phyloP scores from a whole-genome alignment of 1,140 invertebrate genomes.

The Ostrea denselamellosa region DNA sequence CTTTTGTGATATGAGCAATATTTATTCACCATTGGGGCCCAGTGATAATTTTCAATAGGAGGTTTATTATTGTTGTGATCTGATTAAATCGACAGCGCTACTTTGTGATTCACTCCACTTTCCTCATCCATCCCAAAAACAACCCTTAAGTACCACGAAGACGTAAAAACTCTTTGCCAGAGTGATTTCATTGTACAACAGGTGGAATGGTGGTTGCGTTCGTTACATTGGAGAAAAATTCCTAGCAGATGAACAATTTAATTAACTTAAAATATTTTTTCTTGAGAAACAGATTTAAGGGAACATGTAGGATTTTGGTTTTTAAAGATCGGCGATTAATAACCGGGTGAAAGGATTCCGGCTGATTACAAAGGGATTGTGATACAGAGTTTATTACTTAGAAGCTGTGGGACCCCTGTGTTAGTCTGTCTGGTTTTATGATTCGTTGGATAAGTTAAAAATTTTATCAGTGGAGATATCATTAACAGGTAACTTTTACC shows the following conservation, averaged over 20 bases:
- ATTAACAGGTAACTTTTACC: conserved; percentile 9
- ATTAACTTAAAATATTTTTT: conserved; percentile 28
- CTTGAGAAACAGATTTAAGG: conserved; percentile 11
- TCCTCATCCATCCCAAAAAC: conserved; percentile 5
- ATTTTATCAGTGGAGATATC: conserved; percentile 31
- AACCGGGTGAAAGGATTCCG: not conserved
- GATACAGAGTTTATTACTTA: conserved; percentile 3
- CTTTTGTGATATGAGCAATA: not conserved
- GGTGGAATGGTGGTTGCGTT: conserved; percentile 7
- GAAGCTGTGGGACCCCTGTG: conserved; percentile 7
- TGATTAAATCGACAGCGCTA: conserved; percentile 37
- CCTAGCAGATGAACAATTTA: conserved; percentile 28
- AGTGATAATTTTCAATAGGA: not conserved
- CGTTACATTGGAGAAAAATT: not conserved
- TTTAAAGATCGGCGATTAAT: not conserved
- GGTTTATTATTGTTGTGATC: conserved; percentile 37
- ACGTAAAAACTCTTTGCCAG: not conserved
- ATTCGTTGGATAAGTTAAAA: conserved; percentile 16
- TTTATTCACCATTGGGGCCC: not conserved
- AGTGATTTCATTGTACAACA: conserved; percentile 36
- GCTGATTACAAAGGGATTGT: conserved; percentile 24
- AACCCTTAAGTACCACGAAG: not conserved
- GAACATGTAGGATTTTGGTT: not conserved
- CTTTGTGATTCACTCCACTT: not conserved
- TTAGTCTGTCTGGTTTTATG: conserved; percentile 6